These are phyloP conservation scores for Distichodus sexfasciatus DNA, from an alignment of 2,797 vertebrate genomes.

Conservation along the genomic window DNA sequence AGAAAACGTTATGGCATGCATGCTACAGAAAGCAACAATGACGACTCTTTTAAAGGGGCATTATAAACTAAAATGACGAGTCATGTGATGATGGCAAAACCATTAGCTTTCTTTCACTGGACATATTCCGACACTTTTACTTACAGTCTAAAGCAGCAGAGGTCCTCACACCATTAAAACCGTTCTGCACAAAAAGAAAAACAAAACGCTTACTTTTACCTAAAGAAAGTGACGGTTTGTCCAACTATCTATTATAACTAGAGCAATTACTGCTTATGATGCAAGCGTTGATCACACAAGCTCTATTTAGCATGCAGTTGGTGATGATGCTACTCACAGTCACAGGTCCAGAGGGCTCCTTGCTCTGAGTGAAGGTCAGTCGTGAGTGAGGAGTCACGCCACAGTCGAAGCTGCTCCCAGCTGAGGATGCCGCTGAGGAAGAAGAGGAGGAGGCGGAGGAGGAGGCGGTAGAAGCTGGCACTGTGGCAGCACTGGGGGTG, in stretches of 20 bases:
- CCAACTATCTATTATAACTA: too few species aligned
- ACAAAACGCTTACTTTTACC: neutral
- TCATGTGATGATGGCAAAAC: too few species aligned
- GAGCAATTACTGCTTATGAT: too few species aligned
- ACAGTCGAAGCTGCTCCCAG: conserved; percentile 83
- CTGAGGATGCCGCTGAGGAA: conserved; percentile 74
- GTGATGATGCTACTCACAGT: conserved; percentile 69
- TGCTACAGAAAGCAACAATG: neutral
- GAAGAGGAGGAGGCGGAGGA: conserved; percentile 59
- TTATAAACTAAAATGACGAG: too few species aligned
- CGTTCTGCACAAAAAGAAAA: conserved; percentile 74
- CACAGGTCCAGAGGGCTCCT: conserved; percentile 76
- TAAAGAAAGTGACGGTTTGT: too few species aligned
- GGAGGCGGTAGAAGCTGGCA: conserved; percentile 70
- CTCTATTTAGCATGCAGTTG: neutral
- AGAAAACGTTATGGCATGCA: neutral
- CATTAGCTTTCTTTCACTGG: too few species aligned
- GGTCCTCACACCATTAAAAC: conserved; percentile 81
- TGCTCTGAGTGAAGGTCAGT: conserved; percentile 75
- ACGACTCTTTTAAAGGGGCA: too few species aligned
- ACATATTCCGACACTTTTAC: conserved; percentile 65
- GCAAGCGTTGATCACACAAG: too few species aligned
- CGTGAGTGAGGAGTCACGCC: conserved; percentile 78
- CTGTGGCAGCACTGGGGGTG: conserved; percentile 60
- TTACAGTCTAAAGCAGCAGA: conserved; percentile 87